Base-by-base conservation (phyloP, 1,140 invertebrate genomes). In the Cherax destructor region DNA sequence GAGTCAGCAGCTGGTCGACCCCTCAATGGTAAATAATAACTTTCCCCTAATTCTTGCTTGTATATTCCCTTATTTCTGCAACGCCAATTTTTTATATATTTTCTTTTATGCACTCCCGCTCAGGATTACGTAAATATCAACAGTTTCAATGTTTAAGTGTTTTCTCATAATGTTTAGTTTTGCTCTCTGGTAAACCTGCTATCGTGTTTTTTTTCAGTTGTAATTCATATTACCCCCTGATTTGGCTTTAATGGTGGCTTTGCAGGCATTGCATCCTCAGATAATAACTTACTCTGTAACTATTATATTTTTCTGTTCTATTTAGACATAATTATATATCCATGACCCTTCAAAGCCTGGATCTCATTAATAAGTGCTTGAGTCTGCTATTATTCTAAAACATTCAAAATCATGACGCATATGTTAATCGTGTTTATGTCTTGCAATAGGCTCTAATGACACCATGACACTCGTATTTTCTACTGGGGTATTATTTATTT, bases 1-100 rank as follows among this genome's bases (percentile, higher is more conserved):
- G 41, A 30, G 30, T 52, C 76, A 76, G 56, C 81, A 56, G 61
- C 83, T 79, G 59, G 74, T 78, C 85, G 85, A 41, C 88, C 88
- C 83, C 61, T 41, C 61, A 91, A 61, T 91, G 88, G 88, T 91
- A 91, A 91, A 91, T 91, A 91, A 78, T 86, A 69, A 24, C 24
- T 69, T 50, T 83, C 88, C 88, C 83, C 59, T 72, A 80, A 85
- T 78, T 78, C 86, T 86, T 76, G 59, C 59, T 91, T 79, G 76
- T 24, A 65, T 85, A 50, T 91, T 49, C 83, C 83, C 76, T 77
- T 91, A 72, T 74, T 76, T 81, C 80, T 30, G 59, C 61, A 47
- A 50, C 21, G 56, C 81, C 61, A 18, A 69, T 72, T 76, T 83
- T 76, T 89, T 16, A n/a, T 41, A 4, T 78, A 78, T 78, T 47